These are phyloP conservation scores for Diarsia brunnea DNA, from an alignment of 2,888 invertebrate genomes.

Conservation along the genomic window DNA sequence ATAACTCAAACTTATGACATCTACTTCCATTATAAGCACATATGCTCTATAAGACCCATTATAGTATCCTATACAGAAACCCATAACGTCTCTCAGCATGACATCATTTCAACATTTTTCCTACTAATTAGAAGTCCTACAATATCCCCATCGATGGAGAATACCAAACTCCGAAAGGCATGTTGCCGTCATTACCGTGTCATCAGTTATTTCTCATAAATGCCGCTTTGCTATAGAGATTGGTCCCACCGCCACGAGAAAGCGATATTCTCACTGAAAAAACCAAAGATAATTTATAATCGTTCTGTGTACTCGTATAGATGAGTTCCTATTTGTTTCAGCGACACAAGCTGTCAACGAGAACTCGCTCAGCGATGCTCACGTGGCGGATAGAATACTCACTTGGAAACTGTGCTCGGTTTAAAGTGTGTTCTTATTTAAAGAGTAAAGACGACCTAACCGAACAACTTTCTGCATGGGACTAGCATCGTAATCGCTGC, in stretches of 20 bases:
- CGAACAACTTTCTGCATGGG: background rate
- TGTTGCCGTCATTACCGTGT: slow-evolving; percentile 56
- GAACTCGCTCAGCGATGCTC: background rate
- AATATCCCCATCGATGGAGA: slow-evolving; percentile 47
- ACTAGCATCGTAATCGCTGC: background rate
- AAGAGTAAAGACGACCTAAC: background rate
- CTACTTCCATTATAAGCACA: slow-evolving; percentile 6
- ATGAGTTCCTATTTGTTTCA: too few species aligned
- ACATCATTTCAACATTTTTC: slow-evolving; percentile 53
- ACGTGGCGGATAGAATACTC: background rate
- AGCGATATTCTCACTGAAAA: too few species aligned
- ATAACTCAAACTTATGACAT: slow-evolving; percentile 14
- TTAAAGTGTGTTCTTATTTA: background rate
- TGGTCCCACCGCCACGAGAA: background rate
- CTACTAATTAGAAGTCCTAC: slow-evolving; percentile 47
- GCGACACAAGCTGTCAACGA: background rate
- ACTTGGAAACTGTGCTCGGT: background rate
- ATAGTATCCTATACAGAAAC: slow-evolving; percentile 24
- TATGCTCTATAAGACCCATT: slow-evolving; percentile 25
- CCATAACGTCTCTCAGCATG: slow-evolving; percentile 35
- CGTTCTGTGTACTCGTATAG: too few species aligned
- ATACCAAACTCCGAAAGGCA: slow-evolving; percentile 59
- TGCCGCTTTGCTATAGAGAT: slow-evolving; percentile 36
- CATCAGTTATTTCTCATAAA: slow-evolving; percentile 63
- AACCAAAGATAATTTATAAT: too few species aligned